These are phyloP conservation scores for Rhamnusium bicolor DNA, from an alignment of 2,888 invertebrate species.

Conservation along the genomic window DNA sequence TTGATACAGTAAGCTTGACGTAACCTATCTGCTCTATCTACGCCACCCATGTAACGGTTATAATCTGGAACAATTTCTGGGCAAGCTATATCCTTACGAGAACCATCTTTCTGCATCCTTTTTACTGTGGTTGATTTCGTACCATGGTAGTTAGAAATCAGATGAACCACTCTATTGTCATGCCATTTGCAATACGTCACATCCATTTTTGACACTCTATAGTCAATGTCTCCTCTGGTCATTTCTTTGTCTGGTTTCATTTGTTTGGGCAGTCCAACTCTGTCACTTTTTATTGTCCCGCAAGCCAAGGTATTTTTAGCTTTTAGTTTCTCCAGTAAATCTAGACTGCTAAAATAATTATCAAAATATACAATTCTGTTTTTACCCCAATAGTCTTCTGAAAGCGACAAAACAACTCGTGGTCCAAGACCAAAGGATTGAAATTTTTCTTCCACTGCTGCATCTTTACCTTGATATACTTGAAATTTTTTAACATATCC, in stretches of 20 bases:
- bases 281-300: constrained; percentile 40
- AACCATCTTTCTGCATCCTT: not conserved
- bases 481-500: too few species aligned
- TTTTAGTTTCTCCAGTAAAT: constrained; percentile 37
- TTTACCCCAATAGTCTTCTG: constrained; percentile 42
- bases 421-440: constrained; percentile 4
- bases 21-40: constrained; percentile 14
- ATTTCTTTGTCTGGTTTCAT: constrained; percentile 40
- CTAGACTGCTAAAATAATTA: constrained; percentile 37
- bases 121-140: not conserved
- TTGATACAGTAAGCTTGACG: constrained; percentile 28
- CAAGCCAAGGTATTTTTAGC: constrained; percentile 30
- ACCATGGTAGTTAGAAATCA: constrained; percentile 43
- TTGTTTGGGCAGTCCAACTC: constrained; percentile 36
- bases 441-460: too few species aligned
- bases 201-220: constrained; percentile 34
- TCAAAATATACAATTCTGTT: constrained; percentile 36
- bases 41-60: not conserved
- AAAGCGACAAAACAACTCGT: constrained; percentile 31
- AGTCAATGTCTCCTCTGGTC: constrained; percentile 48
- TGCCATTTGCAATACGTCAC: constrained; percentile 38
- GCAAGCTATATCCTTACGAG: not conserved
- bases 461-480: too few species aligned
- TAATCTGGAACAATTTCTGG: not conserved
- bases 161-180: constrained; percentile 40